phyloP scores from a whole-genome alignment of 2,113 vertebrate genomes.

The Lagopus leucura region DNA sequence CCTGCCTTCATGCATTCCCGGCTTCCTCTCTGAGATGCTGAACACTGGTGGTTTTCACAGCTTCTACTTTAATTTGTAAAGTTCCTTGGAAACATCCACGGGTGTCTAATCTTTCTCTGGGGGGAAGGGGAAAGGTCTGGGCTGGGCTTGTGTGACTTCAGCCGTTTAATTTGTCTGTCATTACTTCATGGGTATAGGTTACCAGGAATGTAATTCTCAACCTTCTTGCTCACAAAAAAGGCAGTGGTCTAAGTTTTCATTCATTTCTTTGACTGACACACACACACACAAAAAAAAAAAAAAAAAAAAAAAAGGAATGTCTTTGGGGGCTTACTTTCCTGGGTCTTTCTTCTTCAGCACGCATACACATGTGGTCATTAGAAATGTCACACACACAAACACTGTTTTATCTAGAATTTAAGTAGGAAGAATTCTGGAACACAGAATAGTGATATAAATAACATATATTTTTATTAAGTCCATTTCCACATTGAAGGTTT shows the following conservation, averaged over 20 bases:
- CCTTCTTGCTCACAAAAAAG: constrained; percentile 1
- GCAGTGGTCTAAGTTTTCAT: background rate
- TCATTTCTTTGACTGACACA: constrained; percentile 14
- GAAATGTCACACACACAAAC: background rate
- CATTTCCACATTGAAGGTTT: constrained; percentile 49
- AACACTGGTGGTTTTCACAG: background rate
- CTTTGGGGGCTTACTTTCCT: background rate
- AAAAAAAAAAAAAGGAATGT: background rate
- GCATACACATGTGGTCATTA: background rate
- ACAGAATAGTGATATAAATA: constrained; percentile 27
- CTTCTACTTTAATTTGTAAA: background rate
- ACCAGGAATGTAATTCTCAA: constrained; percentile 19
- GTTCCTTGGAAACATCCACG: constrained; percentile 8
- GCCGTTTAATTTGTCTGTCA: constrained; percentile 63
- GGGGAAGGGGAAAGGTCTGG: constrained; percentile 27
- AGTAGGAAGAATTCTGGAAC: constrained; percentile 16
- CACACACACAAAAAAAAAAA: too few relatives aligned
- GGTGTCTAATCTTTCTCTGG: constrained; percentile 18
- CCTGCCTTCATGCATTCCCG: background rate
- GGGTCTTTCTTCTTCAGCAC: background rate
- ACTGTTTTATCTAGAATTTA: constrained; percentile 20
- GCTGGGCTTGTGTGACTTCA: constrained; percentile 35
- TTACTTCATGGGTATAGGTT: constrained; percentile 46
- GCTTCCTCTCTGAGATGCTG: background rate
- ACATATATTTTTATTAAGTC: constrained; percentile 35